Percentiles rank a stretch among this genome's conserved stretches.
Evolutionary conservation across 2,113 vertebrate species (phyloP).

Genomic region (Cettia cetti): DNA sequence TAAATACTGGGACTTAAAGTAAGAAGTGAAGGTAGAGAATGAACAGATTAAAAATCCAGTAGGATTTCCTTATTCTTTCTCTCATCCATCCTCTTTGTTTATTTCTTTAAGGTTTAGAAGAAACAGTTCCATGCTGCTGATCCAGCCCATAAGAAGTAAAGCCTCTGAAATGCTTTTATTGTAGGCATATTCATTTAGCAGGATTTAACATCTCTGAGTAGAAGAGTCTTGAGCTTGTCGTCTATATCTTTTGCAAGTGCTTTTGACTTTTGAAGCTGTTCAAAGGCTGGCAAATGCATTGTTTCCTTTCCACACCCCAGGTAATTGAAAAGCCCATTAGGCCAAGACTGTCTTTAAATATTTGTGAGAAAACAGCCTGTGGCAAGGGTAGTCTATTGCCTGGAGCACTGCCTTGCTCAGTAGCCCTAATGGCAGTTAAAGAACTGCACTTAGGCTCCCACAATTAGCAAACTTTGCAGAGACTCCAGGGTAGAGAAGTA

Average conservation of each 20-base stretch:
- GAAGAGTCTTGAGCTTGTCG: not conserved
- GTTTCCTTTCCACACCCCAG: not conserved
- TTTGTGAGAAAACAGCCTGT: not conserved
- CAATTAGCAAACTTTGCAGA: not conserved
- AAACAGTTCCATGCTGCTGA: not conserved
- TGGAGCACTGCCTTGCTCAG: not conserved
- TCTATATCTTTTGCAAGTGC: not conserved
- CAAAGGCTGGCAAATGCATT: not conserved
- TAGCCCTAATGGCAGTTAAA: not conserved
- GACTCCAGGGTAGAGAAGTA: not conserved
- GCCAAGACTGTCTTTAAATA: not conserved
- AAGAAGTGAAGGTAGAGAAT: not conserved
- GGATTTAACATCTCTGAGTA: not conserved
- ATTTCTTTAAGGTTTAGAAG: not conserved
- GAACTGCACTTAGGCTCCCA: not conserved
- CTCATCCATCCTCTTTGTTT: not conserved
- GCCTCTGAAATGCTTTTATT: not conserved
- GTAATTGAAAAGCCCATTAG: not conserved
- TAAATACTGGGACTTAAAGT: not conserved
- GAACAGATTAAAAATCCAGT: not conserved
- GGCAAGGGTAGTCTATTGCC: not conserved
- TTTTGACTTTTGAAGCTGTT: not conserved
- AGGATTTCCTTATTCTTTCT: not conserved
- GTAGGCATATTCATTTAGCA: not conserved
- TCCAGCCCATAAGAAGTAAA: not conserved